phyloP scores from a whole-genome alignment of 2,888 invertebrate genomes.

The Serrognathus titanus region DNA sequence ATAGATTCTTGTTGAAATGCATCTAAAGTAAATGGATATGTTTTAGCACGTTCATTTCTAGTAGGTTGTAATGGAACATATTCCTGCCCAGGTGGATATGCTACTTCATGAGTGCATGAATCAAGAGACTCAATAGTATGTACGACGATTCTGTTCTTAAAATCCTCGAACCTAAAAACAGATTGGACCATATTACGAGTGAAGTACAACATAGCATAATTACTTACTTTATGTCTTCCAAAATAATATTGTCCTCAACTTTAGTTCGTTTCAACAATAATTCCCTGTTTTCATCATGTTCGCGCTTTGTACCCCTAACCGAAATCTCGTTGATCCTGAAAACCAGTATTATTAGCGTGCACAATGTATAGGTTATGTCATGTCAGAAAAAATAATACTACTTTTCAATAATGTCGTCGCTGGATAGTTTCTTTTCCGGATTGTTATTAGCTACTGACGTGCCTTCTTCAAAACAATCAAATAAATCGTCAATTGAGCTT shows the following conservation, averaged over 20 bases:
- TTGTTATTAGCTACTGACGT: slow-evolving; percentile 23
- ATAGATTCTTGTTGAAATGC: slow-evolving; percentile 98
- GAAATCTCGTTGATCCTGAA: slow-evolving; percentile 27
- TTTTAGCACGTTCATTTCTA: slow-evolving; percentile 76
- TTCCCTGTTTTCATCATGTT: slow-evolving; percentile 31
- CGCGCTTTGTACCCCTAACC: slow-evolving; percentile 37
- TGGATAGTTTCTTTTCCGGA: slow-evolving; percentile 18
- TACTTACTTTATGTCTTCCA: slow-evolving; percentile 44
- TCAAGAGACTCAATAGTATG: slow-evolving; percentile 88
- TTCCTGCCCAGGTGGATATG: slow-evolving; percentile 82
- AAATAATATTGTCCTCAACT: slow-evolving; percentile 38
- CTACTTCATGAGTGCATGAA: slow-evolving; percentile 95
- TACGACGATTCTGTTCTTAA: slow-evolving; percentile 78
- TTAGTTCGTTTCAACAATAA: slow-evolving; percentile 35
- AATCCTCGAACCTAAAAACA: slow-evolving; percentile 64
- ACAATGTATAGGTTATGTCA: slow-evolving; percentile 21
- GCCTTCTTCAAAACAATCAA: slow-evolving; percentile 44
- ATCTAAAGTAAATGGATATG: slow-evolving; percentile 92
- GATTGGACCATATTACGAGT: slow-evolving; percentile 1
- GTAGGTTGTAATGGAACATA: slow-evolving; percentile 63
- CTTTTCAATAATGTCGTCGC: slow-evolving; percentile 6
- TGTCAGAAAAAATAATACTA: slow-evolving; percentile 1
- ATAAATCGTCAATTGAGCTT: slow-evolving; percentile 45
- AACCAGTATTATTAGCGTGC: slow-evolving; percentile 17
- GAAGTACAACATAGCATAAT: neutral